Evolutionary conservation across 2,888 invertebrate genomes (phyloP), one percentile per base, ranked within the genome.

Genomic region (Tetragonisca angustula): DNA sequence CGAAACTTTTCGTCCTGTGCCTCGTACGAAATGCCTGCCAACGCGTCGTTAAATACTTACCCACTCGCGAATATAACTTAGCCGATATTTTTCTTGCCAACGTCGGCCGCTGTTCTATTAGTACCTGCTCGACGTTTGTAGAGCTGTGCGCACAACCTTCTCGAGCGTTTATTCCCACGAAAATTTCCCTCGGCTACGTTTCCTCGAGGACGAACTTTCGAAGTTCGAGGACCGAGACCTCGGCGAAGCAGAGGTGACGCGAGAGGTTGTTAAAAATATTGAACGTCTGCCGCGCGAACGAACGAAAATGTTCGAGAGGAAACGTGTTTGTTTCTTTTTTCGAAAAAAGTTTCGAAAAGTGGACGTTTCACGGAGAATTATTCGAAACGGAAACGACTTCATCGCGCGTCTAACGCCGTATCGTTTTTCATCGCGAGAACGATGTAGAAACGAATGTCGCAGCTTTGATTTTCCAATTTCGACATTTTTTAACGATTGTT

Each of bases 21-120:
- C 61, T 36, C 36, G 70, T 75, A 69, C 65, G 83, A 76, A 82
- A 89, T 69, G n/a, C 77, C 80, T 78, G 81, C 73, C 56, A 74
- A 61, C 76, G 68, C 68, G 61, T 80, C 70, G 70, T 52, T 79
- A 82, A 88, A 90, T 90, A 89, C 89, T 89, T 88, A 76, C 79
- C 43, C 62, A 52, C 64, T 75, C 64, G 70, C 78, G 85, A 84
- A 85, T 65, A 78, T 76, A 69, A 43, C 43, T 43, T 43, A 43
- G 49, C 56, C 54, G 64, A 70, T 76, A 59, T 76, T 79, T 59
- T 54, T 56, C 54, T 56, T 54, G n/a, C 59, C 72, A 15, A 64
- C 61, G 49, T 67, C 13, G 62, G 24, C 32, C 49, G 15, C 27
- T 27, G 72, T 75, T 67, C 72, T 73, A 70, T 80, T 76, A 61